Percentiles rank a stretch among this genome's conserved stretches.
phyloP scores from a whole-genome alignment of 2,888 invertebrate species.

The Ichneumoninae sp. region DNA sequence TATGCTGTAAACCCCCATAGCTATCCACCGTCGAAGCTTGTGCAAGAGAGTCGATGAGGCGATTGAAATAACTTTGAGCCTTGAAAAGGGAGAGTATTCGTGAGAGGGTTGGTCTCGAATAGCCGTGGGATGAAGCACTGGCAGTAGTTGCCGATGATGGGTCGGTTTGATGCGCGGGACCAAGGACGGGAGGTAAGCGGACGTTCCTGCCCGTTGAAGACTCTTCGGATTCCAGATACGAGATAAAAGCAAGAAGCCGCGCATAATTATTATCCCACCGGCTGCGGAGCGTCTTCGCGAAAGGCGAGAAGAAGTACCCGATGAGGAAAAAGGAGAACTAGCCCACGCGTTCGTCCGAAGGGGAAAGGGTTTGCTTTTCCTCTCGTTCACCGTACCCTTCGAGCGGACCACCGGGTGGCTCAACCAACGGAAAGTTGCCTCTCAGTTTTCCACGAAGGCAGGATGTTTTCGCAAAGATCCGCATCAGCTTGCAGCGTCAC shows the following conservation, averaged over 20 bases:
- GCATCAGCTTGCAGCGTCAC: constrained; percentile 37
- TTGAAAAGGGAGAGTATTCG: constrained; percentile 51
- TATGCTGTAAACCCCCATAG: constrained; percentile 40
- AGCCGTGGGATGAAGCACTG: constrained; percentile 10
- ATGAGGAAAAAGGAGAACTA: constrained; percentile 9
- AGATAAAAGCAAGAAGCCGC: constrained; percentile 49
- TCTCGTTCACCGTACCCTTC: constrained; percentile 4
- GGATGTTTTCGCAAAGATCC: constrained; percentile 75
- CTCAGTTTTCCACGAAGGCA: constrained; percentile 71
- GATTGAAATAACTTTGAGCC: constrained; percentile 68
- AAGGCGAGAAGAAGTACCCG: constrained; percentile 26
- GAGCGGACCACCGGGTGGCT: neutral
- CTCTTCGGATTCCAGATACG: constrained; percentile 48
- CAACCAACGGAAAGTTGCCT: constrained; percentile 42
- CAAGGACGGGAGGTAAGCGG: constrained; percentile 1
- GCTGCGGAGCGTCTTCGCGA: constrained; percentile 35
- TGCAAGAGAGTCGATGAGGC: constrained; percentile 67
- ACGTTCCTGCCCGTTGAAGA: constrained; percentile 39
- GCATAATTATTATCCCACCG: constrained; percentile 57
- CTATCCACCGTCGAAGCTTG: constrained; percentile 49
- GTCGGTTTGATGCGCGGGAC: constrained; percentile 15
- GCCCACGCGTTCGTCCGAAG: constrained; percentile 1
- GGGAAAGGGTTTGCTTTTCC: constrained; percentile 37
- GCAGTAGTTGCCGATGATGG: constrained; percentile 16
- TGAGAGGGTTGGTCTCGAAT: constrained; percentile 20